Conservation (phyloP, 2,797 vertebrate genomes). For the Bryconaethiops microstoma region DNA sequence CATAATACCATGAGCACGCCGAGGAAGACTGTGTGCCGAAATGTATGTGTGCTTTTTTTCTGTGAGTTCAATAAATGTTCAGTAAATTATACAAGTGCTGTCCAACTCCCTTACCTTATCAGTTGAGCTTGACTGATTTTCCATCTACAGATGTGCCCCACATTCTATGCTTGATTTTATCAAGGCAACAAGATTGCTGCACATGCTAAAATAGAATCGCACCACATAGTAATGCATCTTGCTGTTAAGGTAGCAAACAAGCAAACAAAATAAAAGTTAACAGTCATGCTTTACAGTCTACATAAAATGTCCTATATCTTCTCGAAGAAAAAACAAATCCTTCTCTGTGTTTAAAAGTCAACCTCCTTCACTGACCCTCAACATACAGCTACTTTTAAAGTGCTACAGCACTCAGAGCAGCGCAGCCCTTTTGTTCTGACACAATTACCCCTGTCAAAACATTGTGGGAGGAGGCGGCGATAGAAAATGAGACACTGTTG, state of each 20-base stretch:
- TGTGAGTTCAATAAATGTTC: too few relatives aligned
- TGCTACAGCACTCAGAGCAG: not conserved
- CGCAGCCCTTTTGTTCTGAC: constrained; percentile 20
- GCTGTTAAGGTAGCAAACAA: not conserved
- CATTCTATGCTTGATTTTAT: not conserved
- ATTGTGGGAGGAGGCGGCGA: not conserved
- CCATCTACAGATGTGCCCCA: not conserved
- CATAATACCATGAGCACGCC: too few relatives aligned
- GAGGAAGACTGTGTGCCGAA: too few relatives aligned
- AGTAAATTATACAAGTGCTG: too few relatives aligned
- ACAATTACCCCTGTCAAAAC: constrained; percentile 47
- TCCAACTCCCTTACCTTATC: not conserved
- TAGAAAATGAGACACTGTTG: constrained; percentile 19
- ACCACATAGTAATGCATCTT: not conserved
- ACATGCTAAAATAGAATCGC: not conserved
- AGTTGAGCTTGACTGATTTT: not conserved
- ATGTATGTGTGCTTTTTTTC: too few relatives aligned
- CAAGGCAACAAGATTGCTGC: not conserved
- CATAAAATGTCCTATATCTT: not conserved
- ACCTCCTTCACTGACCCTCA: not conserved
- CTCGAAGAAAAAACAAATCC: not conserved
- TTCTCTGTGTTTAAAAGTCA: not conserved
- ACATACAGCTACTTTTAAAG: not conserved
- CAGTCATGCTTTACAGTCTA: not conserved
- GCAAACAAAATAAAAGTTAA: not conserved